Base-by-base conservation (phyloP, 2,113 vertebrate genomes). In the Sphaerodactylus townsendi region DNA sequence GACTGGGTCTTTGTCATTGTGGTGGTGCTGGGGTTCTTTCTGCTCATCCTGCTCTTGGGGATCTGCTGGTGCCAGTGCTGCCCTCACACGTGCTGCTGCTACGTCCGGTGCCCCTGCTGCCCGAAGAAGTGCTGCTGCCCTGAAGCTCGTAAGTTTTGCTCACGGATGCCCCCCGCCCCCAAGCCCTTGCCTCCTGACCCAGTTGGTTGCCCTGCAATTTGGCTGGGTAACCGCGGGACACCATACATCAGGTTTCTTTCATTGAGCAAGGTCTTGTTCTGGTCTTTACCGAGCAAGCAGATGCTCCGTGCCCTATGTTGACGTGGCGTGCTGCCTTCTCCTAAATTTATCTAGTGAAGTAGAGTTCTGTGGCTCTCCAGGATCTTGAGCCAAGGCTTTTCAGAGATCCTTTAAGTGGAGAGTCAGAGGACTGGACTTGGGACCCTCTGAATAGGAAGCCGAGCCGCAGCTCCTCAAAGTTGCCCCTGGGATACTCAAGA, bases 61-160 rank as follows among this genome's bases (percentile, higher is more conserved):
- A 97, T 99, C 94, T 99, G 98, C 92, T 99, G 98, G 97, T 99
- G 98, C 56, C 98, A 98, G 93, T 98, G 98, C 86, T 98, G 98
- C 85, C 98, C 98, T 2, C 98, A 98, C 74, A 98, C 97, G 25
- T 98, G 98, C 92, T 98, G 98, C 95, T 99, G 98, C 82, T 98
- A 97, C 14, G 85, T 99, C 87, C 96, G 97, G 53, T 99, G 98
- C 81, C 98, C 98, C 59, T 99, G 98, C 93, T 99, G 98, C 73
- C 97, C 98, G 0, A 95, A 98, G 1, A 96, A 95, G 86, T 99
- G 98, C 94, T 99, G 98, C 93, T 99, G 98, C 82, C 98, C 97
- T 0, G 93, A 97, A 59, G 98, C 98, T 64, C 28, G 98, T 98
- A 89, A 96, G 98, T 97, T 80, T 23, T 28, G 19, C 5, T 37